Evolutionary conservation across 2,797 vertebrate species (phyloP), one percentile per base, ranked within the genome.

Genomic region (Odontamblyopus rebecca): DNA sequence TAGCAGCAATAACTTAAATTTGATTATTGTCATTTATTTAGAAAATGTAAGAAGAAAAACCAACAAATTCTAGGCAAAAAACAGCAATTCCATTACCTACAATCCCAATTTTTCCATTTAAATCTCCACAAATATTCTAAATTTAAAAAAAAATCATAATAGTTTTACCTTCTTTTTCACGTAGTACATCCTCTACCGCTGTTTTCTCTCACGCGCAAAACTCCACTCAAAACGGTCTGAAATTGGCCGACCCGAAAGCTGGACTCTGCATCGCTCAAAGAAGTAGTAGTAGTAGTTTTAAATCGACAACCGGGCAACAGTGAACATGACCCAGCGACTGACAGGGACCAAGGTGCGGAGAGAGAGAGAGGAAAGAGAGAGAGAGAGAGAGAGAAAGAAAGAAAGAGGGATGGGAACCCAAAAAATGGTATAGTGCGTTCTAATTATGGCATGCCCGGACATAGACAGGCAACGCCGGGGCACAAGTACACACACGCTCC

Each of bases 381-480:
- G 80, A 74, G 65, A 82, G 85, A 61, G 15, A 61, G 59, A 61
- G 5, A 61, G 29, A 32, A 2, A 23, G 19, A 80, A 74, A 75
- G 77, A 91, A 86, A 86, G 86, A 91, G 75, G 82, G 87, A 91
- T 84, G 82, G 88, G 85, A 92, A 90, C 86, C 86, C 83, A 89
- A 90, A 89, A 92, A 92, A 89, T 86, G 79, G 88, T 89, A 63
- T 63, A 88, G 82, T 74, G 83, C 86, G 80, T 91, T 92, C 89
- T 94, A 93, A 95, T 95, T 93, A 93, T 85, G 91, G 79, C 91
- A 93, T 92, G 92, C 84, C 92, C 75, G 84, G 89, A 92, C 92
- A 89, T 84, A 93, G 89, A 92, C 90, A 26, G 72, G 91, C 89
- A 92, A 92, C 91, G 89, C 87, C 48, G 85, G 81, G 85, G 73